These are phyloP conservation scores for Thelaira solivaga DNA, from an alignment of 2,888 invertebrate genomes.

Conservation along the genomic window DNA sequence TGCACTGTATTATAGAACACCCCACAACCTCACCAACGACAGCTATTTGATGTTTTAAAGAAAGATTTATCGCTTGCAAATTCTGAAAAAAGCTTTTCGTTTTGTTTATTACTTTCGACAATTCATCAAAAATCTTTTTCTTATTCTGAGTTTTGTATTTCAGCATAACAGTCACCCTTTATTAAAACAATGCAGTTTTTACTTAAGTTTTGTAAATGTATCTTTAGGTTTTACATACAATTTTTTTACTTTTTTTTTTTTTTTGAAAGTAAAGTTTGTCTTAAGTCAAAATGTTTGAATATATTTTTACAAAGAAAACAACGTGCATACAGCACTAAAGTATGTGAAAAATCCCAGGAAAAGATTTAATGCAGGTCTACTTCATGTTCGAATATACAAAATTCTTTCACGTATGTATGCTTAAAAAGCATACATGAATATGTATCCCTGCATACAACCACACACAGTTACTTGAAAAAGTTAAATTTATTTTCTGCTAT, in stretches of 20 bases:
- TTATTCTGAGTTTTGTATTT: background rate
- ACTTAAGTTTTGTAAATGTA: background rate
- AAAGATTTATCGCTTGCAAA: too few relatives aligned
- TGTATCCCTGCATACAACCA: too few relatives aligned
- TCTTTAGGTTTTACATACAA: slow-evolving; percentile 21
- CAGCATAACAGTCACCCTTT: background rate
- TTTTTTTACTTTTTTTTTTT: slow-evolving; percentile 17
- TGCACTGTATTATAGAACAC: too few relatives aligned
- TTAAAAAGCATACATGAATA: too few relatives aligned
- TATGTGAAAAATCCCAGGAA: slow-evolving; percentile 42
- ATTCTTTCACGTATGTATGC: slow-evolving; percentile 12
- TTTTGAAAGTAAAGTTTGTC: slow-evolving; percentile 72
- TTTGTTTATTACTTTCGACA: too few relatives aligned
- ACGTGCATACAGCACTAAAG: slow-evolving; percentile 24
- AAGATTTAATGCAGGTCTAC: slow-evolving; percentile 55
- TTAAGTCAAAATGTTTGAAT: slow-evolving; percentile 73
- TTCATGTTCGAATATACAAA: slow-evolving; percentile 19
- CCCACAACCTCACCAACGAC: too few relatives aligned
- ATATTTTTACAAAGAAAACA: slow-evolving; percentile 68
- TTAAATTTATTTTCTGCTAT: slow-evolving; percentile 39
- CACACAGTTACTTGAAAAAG: slow-evolving; percentile 27
- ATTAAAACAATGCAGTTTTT: background rate
- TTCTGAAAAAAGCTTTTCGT: too few relatives aligned
- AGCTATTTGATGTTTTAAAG: too few relatives aligned
- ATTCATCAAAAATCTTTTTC: background rate